Evolutionary conservation across 2,888 invertebrate species (phyloP).

Genomic region (Entomobrya proxima): DNA sequence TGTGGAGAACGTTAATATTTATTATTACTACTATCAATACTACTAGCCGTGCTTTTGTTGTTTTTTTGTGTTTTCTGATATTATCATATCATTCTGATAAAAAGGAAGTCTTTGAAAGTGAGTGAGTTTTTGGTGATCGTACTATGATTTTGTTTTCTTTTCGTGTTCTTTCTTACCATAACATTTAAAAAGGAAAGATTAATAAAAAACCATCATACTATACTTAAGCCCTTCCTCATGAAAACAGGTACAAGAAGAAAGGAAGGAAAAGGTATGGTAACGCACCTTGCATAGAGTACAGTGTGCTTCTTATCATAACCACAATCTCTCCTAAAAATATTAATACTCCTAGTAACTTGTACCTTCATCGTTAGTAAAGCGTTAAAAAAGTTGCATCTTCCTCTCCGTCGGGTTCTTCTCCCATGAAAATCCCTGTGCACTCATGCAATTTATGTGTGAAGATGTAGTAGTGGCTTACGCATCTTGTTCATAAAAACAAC

Average conservation of each 20-base stretch:
- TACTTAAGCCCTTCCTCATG: slow-evolving; percentile 57
- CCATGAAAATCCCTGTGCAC: not conserved
- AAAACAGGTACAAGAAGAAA: slow-evolving; percentile 38
- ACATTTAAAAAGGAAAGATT: slow-evolving; percentile 39
- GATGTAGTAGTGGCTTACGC: not conserved
- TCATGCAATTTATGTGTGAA: not conserved
- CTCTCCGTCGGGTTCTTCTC: not conserved
- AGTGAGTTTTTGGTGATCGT: slow-evolving; percentile 38
- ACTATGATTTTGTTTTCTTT: slow-evolving; percentile 17
- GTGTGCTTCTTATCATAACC: not conserved
- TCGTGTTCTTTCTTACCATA: slow-evolving; percentile 15
- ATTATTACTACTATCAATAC: not conserved
- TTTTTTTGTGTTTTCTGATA: slow-evolving; percentile 10
- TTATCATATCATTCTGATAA: slow-evolving; percentile 10
- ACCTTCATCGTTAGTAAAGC: not conserved
- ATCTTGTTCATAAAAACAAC: no score
- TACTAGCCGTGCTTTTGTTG: slow-evolving; percentile 42
- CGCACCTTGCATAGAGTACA: not conserved
- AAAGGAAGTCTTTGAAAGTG: slow-evolving; percentile 44
- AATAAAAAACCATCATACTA: not conserved
- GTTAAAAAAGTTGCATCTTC: slow-evolving; percentile 24
- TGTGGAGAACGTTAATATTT: slow-evolving; percentile 7
- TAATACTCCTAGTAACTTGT: not conserved
- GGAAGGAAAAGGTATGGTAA: slow-evolving; percentile 45
- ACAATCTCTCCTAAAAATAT: not conserved